A percentile compares a stretch with the other conserved stretches of the same genome.
These are phyloP conservation scores for Onchidella celtica DNA, from an alignment of 2,888 invertebrate species.

Conservation along the genomic window DNA sequence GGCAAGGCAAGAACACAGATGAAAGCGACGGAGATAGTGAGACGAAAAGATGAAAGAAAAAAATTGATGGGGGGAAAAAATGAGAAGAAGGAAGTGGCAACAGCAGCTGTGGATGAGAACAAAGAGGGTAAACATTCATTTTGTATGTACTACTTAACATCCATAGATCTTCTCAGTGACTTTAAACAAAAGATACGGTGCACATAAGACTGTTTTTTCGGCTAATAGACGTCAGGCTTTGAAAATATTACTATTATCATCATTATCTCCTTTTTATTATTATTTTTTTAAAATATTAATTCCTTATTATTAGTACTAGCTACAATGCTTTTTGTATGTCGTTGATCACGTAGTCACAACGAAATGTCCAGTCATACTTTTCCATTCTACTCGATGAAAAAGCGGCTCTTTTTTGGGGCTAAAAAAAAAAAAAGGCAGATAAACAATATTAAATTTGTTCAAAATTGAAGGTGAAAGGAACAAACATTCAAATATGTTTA, in stretches of 20 bases:
- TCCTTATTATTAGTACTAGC: not conserved
- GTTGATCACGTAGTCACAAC: not conserved
- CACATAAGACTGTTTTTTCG: too few relatives aligned
- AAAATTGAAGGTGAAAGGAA: too few relatives aligned
- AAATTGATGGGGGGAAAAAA: not conserved
- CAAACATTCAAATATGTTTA: too few relatives aligned
- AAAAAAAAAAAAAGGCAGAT: too few relatives aligned
- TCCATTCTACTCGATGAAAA: too few relatives aligned
- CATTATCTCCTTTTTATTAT: constrained; percentile 9
- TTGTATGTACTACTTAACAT: not conserved
- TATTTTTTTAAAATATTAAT: not conserved
- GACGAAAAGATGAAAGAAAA: too few relatives aligned
- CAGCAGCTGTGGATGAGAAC: not conserved
- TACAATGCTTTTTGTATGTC: not conserved
- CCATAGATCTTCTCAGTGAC: not conserved
- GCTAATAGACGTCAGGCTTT: not conserved
- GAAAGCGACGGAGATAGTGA: too few relatives aligned
- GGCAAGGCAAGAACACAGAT: too few relatives aligned
- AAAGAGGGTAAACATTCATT: not conserved
- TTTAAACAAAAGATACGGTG: not conserved
- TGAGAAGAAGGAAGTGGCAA: not conserved
- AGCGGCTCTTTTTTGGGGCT: too few relatives aligned
- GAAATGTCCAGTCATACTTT: too few relatives aligned
- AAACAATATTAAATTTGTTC: too few relatives aligned
- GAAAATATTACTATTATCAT: not conserved